Evolutionary conservation across 1,140 invertebrate genomes (phyloP).

Genomic region (Dinoponera quadriceps): DNA sequence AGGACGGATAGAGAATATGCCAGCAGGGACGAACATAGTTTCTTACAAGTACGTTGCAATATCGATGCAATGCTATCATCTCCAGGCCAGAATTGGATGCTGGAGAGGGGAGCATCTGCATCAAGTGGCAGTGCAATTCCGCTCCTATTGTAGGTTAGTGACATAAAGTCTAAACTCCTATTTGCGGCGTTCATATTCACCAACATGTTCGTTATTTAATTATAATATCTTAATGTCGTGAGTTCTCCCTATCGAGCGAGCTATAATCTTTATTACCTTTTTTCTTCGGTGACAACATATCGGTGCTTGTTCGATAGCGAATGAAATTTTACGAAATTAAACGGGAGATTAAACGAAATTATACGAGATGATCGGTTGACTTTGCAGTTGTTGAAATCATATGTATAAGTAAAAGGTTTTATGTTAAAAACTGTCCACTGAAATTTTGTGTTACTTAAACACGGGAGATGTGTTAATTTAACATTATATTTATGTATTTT

Average conservation of each 20-base stretch:
- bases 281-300: background rate
- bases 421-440: too few species aligned
- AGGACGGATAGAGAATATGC: slow-evolving; percentile 7
- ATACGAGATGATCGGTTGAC: too few species aligned
- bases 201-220: background rate
- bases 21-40: slow-evolving; percentile 19
- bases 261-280: background rate
- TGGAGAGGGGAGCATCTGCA: slow-evolving; percentile 14
- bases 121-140: slow-evolving; percentile 18
- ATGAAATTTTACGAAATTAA: too few species aligned
- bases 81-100: slow-evolving; percentile 40
- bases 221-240: background rate
- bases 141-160: slow-evolving; percentile 76
- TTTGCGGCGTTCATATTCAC: background rate
- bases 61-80: slow-evolving; percentile 59
- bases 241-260: background rate
- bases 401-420: too few species aligned
- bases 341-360: too few species aligned
- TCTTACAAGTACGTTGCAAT: slow-evolving; percentile 14
- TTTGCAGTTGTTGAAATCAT: too few species aligned
- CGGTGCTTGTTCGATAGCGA: background rate
- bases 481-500: too few species aligned
- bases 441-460: too few species aligned
- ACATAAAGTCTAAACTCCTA: slow-evolving; percentile 39
- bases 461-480: too few species aligned